Conservation (phyloP, 2,113 vertebrate species). For the Salvelinus fontinalis region DNA sequence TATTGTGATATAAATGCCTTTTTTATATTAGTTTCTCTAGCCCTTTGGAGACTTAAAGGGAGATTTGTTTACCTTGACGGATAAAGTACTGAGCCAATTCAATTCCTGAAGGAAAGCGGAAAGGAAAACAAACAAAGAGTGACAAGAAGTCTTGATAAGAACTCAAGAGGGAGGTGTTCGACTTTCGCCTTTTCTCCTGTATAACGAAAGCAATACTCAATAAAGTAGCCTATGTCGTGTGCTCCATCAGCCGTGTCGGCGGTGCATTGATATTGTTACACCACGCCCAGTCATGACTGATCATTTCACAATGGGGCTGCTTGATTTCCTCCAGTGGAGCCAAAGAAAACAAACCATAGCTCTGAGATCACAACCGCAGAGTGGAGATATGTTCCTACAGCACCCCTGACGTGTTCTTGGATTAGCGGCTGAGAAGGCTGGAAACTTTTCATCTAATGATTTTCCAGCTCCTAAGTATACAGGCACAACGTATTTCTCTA, state of each 20-base stretch:
- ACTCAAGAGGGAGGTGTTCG: background rate
- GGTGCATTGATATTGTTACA: conserved; percentile 2
- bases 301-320: conserved; percentile 38
- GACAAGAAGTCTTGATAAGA: background rate
- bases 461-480: background rate
- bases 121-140: conserved; percentile 46
- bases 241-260: conserved; percentile 22
- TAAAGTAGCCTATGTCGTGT: conserved; percentile 50
- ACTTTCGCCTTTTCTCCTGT: conserved; percentile 57
- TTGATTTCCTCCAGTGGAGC: conserved; percentile 35
- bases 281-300: conserved; percentile 22
- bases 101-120: conserved; percentile 27
- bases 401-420: background rate
- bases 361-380: conserved; percentile 4
- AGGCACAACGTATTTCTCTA: background rate
- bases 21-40: too few species aligned
- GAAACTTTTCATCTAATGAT: background rate
- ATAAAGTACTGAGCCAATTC: conserved; percentile 28
- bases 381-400: conserved; percentile 17
- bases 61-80: too few species aligned
- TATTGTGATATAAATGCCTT: too few species aligned
- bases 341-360: conserved; percentile 43
- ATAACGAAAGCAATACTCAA: conserved; percentile 57
- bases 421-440: background rate
- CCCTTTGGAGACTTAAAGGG: too few species aligned